Conservation (phyloP, 1,140 invertebrate species). For the Homalodisca vitripennis region DNA sequence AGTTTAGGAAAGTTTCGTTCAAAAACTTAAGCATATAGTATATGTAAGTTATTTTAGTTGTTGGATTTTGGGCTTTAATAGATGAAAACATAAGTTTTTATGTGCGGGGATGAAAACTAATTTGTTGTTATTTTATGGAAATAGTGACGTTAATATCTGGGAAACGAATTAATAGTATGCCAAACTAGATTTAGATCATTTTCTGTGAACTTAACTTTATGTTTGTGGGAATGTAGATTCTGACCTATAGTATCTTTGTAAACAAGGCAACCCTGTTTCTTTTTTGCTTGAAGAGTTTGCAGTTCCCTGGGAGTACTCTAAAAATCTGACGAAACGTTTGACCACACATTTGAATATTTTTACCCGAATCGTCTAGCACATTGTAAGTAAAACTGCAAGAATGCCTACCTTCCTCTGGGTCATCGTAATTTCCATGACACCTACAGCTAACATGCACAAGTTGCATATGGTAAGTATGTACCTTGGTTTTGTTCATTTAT, state of each 20-base stretch:
- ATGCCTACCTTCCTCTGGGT: too few relatives aligned
- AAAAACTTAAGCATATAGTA: too few relatives aligned
- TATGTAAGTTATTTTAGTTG: too few relatives aligned
- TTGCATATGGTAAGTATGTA: too few relatives aligned
- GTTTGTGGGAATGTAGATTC: not conserved
- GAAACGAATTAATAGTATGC: not conserved
- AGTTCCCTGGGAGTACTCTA: not conserved
- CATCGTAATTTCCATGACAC: too few relatives aligned
- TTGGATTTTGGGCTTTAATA: too few relatives aligned
- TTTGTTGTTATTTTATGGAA: not conserved
- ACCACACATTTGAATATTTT: conserved; percentile 16
- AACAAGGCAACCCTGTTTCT: conserved; percentile 20
- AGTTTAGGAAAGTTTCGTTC: too few relatives aligned
- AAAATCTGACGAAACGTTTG: conserved; percentile 14
- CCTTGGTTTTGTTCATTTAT: too few relatives aligned
- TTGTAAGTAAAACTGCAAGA: too few relatives aligned
- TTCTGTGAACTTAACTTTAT: too few relatives aligned
- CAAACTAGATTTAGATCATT: conserved; percentile 12
- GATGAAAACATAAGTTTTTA: too few relatives aligned
- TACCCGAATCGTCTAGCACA: conserved; percentile 6
- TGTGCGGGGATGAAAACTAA: not conserved
- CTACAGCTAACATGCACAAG: too few relatives aligned
- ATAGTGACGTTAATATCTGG: not conserved
- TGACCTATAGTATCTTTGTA: conserved; percentile 8
- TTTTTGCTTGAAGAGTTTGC: conserved; percentile 10